Conservation (phyloP, 2,113 vertebrate species). For the Lagopus leucura region DNA sequence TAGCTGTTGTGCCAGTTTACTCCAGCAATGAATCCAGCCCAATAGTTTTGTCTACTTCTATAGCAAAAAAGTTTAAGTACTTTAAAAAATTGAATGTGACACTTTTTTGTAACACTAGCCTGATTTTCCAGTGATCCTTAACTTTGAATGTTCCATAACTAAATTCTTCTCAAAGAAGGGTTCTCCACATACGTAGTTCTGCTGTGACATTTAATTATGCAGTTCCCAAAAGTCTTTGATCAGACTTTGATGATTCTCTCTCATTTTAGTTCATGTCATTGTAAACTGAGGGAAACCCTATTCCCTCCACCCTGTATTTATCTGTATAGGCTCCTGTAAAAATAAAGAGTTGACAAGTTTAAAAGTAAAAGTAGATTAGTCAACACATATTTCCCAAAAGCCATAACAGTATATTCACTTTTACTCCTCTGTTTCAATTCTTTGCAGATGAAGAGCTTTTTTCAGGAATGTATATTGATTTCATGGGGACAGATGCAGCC, state of each 20-base stretch:
- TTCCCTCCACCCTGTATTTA: background rate
- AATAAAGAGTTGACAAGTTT: background rate
- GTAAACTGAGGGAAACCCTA: background rate
- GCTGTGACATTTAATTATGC: background rate
- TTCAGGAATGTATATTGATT: slow-evolving; percentile 98
- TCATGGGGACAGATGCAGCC: slow-evolving; percentile 97
- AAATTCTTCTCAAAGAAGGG: background rate
- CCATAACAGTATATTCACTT: background rate
- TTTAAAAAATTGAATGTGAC: background rate
- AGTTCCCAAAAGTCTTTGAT: background rate
- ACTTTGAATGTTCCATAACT: background rate
- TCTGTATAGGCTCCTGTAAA: background rate
- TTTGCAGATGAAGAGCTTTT: slow-evolving; percentile 94
- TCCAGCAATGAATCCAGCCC: background rate
- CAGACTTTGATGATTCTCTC: background rate
- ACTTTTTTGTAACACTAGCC: background rate
- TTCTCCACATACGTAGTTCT: background rate
- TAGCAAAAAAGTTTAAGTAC: background rate
- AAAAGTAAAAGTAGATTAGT: background rate
- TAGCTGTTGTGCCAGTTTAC: slow-evolving; percentile 5
- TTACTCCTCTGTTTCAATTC: background rate
- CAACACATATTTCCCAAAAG: background rate
- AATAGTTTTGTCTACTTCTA: background rate
- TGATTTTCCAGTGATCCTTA: background rate
- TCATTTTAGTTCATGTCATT: background rate